phyloP scores from a whole-genome alignment of 2,113 vertebrate species.

The Pedetes capensis region DNA sequence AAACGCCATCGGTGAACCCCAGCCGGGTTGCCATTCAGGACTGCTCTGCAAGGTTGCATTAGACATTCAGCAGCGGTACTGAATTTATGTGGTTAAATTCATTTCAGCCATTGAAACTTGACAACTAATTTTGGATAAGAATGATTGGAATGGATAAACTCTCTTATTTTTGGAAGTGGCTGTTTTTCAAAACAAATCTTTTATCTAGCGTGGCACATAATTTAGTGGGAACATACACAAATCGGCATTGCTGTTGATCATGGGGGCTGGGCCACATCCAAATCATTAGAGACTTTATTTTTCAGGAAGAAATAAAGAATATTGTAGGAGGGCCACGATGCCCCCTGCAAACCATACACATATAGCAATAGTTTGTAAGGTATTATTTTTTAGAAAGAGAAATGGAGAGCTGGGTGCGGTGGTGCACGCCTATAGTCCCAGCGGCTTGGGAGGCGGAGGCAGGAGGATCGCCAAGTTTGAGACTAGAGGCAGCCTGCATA shows the following conservation, averaged over 20 bases:
- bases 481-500: too few species aligned
- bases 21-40: slow-evolving; percentile 60
- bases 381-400: slow-evolving; percentile 40
- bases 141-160: slow-evolving; percentile 87
- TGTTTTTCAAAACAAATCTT: slow-evolving; percentile 87
- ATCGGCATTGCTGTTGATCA: slow-evolving; percentile 82
- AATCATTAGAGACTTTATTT: slow-evolving; percentile 81
- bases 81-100: slow-evolving; percentile 84
- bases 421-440: too few species aligned
- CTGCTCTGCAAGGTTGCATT: slow-evolving; percentile 73
- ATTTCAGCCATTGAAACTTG: slow-evolving; percentile 85
- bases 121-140: slow-evolving; percentile 88
- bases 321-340: neutral
- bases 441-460: too few species aligned
- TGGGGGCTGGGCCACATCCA: slow-evolving; percentile 78
- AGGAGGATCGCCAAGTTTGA: too few species aligned
- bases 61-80: slow-evolving; percentile 77
- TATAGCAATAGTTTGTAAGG: neutral
- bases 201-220: slow-evolving; percentile 84
- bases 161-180: slow-evolving; percentile 85
- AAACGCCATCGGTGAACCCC: slow-evolving; percentile 76
- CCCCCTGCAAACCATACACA: slow-evolving; percentile 8
- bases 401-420: too few species aligned
- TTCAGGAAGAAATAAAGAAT: slow-evolving; percentile 65
- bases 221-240: slow-evolving; percentile 85